Evolutionary conservation across 2,113 vertebrate genomes (phyloP).

Genomic region (Bostrychus sinensis): DNA sequence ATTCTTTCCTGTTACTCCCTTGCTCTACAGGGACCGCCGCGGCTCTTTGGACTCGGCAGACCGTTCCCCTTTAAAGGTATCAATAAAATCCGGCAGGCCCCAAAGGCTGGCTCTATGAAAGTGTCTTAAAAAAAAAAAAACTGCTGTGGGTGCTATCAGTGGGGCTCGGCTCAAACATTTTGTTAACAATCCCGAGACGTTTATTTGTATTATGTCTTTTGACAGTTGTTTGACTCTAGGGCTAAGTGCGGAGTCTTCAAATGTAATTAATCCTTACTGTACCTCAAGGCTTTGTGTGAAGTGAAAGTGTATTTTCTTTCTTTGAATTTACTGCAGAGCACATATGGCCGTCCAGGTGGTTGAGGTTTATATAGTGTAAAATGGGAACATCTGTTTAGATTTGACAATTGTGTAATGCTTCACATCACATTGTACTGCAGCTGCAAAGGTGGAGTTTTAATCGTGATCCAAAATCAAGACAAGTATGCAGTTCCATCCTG

Average conservation of each 20-base stretch:
- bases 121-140: slow-evolving; percentile 32
- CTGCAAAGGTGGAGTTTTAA: slow-evolving; percentile 1
- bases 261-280: slow-evolving; percentile 12
- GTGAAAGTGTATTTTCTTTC: background rate
- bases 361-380: slow-evolving; percentile 11
- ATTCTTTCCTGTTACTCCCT: slow-evolving; percentile 45
- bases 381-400: slow-evolving; percentile 30
- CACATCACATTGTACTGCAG: slow-evolving; percentile 1
- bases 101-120: slow-evolving; percentile 39
- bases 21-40: slow-evolving; percentile 25
- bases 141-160: slow-evolving; percentile 5
- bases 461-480: background rate
- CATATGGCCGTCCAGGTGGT: slow-evolving; percentile 23
- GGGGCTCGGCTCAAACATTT: slow-evolving; percentile 15
- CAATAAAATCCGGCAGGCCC: slow-evolving; percentile 29
- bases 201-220: slow-evolving; percentile 7
- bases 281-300: background rate
- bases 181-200: background rate
- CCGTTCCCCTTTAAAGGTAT: slow-evolving; percentile 51
- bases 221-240: background rate
- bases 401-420: background rate
- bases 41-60: slow-evolving; percentile 47
- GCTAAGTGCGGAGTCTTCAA: slow-evolving; percentile 14
- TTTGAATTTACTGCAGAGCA: background rate
- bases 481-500: background rate